These are phyloP conservation scores for Gymnobelideus leadbeateri DNA, from an alignment of 2,113 vertebrate species.

Conservation along the genomic window DNA sequence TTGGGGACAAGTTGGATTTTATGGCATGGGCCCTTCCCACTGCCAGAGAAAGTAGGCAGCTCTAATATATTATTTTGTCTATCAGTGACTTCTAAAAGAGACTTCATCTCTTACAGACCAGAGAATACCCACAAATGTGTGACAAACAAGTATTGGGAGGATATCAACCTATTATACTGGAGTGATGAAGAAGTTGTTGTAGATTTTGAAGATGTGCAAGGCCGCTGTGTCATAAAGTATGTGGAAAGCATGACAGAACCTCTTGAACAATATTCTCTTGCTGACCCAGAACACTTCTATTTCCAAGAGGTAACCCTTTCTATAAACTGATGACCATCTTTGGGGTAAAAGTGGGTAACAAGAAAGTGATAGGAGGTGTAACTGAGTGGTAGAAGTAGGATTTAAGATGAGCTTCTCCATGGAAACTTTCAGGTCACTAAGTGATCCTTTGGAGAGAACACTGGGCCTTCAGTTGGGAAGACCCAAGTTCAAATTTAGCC, in stretches of 20 bases:
- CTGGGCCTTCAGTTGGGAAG: background rate
- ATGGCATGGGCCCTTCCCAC: background rate
- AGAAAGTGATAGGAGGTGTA: background rate
- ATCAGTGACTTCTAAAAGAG: background rate
- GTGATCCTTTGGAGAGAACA: background rate
- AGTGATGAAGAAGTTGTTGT: conserved; percentile 93
- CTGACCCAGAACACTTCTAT: conserved; percentile 93
- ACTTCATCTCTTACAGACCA: conserved; percentile 82
- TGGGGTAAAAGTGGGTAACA: background rate
- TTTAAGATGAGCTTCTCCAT: background rate
- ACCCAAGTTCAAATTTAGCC: background rate
- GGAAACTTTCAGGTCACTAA: background rate
- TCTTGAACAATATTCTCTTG: conserved; percentile 89
- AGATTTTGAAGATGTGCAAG: conserved; percentile 89
- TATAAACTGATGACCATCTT: background rate
- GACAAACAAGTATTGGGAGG: conserved; percentile 91
- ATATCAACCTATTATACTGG: conserved; percentile 97
- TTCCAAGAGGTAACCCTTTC: conserved; percentile 91
- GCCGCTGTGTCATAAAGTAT: conserved; percentile 92
- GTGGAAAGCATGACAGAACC: conserved; percentile 91
- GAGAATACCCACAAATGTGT: conserved; percentile 95
- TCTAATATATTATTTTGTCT: background rate
- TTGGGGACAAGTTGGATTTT: background rate
- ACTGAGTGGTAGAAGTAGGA: background rate
- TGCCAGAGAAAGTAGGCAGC: background rate